Conservation (phyloP, 2,113 vertebrate genomes). For the Anguilla rostrata region DNA sequence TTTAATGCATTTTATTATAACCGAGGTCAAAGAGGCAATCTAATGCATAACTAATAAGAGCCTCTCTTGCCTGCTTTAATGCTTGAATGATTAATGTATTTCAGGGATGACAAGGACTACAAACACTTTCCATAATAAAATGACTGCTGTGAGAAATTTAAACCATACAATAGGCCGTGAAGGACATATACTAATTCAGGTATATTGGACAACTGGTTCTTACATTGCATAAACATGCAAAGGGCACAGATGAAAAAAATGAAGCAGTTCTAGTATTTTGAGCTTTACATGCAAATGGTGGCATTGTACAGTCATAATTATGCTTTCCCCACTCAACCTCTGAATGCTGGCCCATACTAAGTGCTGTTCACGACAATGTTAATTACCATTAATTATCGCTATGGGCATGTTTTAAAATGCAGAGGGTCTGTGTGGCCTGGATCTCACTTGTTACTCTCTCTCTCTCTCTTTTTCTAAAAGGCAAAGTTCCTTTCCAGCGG, state of each 20-base stretch:
- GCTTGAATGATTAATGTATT: background rate
- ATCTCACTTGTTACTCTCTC: background rate
- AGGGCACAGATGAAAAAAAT: background rate
- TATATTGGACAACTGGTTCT: background rate
- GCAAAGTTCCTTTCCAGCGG: background rate
- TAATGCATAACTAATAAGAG: slow-evolving; percentile 18
- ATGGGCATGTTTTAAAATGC: background rate
- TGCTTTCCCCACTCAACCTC: slow-evolving; percentile 28
- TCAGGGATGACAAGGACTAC: background rate
- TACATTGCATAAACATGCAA: background rate
- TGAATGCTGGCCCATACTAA: slow-evolving; percentile 22
- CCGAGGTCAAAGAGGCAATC: slow-evolving; percentile 10
- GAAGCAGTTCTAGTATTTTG: background rate
- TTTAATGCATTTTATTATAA: slow-evolving; percentile 15
- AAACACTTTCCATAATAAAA: background rate
- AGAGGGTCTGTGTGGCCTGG: background rate
- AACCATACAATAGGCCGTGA: too few relatives aligned
- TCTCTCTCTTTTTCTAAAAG: background rate
- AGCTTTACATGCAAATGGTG: slow-evolving; percentile 4
- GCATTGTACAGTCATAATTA: slow-evolving; percentile 25
- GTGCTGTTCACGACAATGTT: slow-evolving; percentile 33
- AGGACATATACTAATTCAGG: background rate
- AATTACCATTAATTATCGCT: slow-evolving; percentile 44
- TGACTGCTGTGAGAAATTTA: background rate
- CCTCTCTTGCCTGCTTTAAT: background rate